Base-by-base conservation (phyloP, 1,140 invertebrate genomes). In the Bombus affinis region DNA sequence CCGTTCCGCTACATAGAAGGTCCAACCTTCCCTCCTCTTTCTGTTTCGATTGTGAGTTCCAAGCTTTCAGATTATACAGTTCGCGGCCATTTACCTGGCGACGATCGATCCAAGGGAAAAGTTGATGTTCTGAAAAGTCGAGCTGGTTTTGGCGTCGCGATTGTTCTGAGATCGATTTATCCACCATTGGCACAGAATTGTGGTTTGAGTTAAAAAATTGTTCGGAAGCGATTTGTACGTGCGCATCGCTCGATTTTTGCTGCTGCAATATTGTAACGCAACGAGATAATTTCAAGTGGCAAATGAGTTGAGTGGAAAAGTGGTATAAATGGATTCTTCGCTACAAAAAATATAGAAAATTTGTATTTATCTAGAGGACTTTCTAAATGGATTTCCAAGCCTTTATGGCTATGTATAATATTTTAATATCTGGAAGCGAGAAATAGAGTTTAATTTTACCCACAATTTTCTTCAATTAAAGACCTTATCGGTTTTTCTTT, bases 61-160 rank as follows among this genome's bases (percentile, higher is more conserved):
- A 10, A n/a, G 59, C 57, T 25, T 65, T 6, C 12, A 22, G 47
- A 53, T 53, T 53, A 53, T 53, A 22, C 47, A 53, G 47, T 59
- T 65, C 37, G 76, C 39, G 76, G 59, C 28, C 76, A 65, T 78
- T 78, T 39, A 57, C n/a, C 76, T 13, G 39, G 59, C 15, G n/a
- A n/a, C 22, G 76, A 79, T 79, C 76, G 76, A 79, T 79, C 32
- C n/a, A n/a, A 37, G 18, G 3, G n/a, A 12, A 22, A 65, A 65
- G 57, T 39, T 25, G 15, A 10, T 42, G 28, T 37, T 32, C 2
- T 3, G 15, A 15, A 22, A 8, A 6, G 53, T 78, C 37, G n/a
- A 32, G 62, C 9, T 2, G 28, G 1, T 65, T 78, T 22, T 15
- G n/a, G 18, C 0, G 12, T 9, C 13, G 39, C n/a, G n/a, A 44